A percentile compares a stretch with the other conserved stretches of the same genome.
phyloP scores from a whole-genome alignment of 64 coral and sea anemone species.

The Pocillopora damicornis region DNA sequence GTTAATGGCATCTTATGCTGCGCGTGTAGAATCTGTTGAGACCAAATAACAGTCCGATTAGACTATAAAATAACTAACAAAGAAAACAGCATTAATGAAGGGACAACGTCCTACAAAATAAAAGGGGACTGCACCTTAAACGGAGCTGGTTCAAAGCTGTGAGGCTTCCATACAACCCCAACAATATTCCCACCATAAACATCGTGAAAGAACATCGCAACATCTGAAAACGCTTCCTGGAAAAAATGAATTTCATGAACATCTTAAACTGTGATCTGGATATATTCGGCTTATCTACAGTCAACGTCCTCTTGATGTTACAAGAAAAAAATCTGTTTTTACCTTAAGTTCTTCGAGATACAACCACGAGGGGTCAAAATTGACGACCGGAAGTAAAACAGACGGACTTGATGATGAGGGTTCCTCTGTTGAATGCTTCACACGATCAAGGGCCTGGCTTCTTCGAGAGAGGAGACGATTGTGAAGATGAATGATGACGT shows the following conservation, averaged over 20 bases:
- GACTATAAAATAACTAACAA: not conserved
- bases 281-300: not conserved
- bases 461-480: conserved; percentile 44
- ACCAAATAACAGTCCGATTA: not conserved
- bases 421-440: not conserved
- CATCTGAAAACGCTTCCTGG: conserved; percentile 80
- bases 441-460: conserved; percentile 55
- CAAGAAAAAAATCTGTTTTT: not conserved
- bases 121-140: conserved; percentile 60
- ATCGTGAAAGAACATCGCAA: conserved; percentile 89
- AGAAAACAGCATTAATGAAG: not conserved
- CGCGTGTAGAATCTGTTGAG: conserved; percentile 11
- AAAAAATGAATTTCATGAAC: not conserved
- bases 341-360: conserved; percentile 83
- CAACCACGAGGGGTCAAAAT: conserved; percentile 79
- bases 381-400: conserved; percentile 63
- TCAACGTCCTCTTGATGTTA: not conserved
- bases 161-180: conserved; percentile 86
- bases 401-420: conserved; percentile 1
- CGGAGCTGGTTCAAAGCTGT: conserved; percentile 47
- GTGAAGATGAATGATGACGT: conserved; percentile 82
- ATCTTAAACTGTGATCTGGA: not conserved
- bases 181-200: conserved; percentile 61
- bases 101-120: not conserved
- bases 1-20: conserved; percentile 19